A percentile compares a stretch with the other conserved stretches of the same genome.
These are phyloP conservation scores for Hippopotamyrus pictus DNA, from an alignment of 2,797 vertebrate species.

Conservation along the genomic window DNA sequence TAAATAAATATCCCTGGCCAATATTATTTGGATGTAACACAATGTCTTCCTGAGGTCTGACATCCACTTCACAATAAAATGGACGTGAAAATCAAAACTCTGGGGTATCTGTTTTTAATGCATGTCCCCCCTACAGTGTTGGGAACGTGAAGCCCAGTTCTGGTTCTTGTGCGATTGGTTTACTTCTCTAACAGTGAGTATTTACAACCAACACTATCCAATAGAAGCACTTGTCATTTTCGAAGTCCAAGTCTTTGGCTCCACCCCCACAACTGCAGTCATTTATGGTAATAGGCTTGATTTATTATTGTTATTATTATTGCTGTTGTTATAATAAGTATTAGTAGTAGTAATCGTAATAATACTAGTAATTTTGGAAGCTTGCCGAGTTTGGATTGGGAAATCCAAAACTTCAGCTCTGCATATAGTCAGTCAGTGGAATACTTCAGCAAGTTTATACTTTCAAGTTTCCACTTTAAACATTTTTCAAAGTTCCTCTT, in stretches of 20 bases:
- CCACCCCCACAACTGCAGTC: neutral
- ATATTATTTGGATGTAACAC: neutral
- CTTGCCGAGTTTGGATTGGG: neutral
- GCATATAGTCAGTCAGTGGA: neutral
- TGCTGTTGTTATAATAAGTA: too few relatives aligned
- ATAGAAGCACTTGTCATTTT: neutral
- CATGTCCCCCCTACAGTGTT: neutral
- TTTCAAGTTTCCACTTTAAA: neutral
- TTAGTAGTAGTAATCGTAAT: neutral
- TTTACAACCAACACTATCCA: neutral
- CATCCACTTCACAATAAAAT: neutral
- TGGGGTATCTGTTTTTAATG: neutral
- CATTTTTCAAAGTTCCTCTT: neutral
- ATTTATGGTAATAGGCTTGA: neutral
- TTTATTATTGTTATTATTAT: neutral
- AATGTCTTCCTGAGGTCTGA: neutral
- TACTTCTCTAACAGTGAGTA: neutral
- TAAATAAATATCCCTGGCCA: slow-evolving; percentile 1
- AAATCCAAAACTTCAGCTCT: neutral
- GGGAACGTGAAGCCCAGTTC: neutral
- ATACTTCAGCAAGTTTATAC: neutral
- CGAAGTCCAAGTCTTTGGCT: neutral
- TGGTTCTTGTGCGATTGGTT: neutral
- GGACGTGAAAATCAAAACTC: neutral
- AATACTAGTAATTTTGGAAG: neutral